phyloP scores from a whole-genome alignment of 2,113 vertebrate species.

The Semnornis frantzii region DNA sequence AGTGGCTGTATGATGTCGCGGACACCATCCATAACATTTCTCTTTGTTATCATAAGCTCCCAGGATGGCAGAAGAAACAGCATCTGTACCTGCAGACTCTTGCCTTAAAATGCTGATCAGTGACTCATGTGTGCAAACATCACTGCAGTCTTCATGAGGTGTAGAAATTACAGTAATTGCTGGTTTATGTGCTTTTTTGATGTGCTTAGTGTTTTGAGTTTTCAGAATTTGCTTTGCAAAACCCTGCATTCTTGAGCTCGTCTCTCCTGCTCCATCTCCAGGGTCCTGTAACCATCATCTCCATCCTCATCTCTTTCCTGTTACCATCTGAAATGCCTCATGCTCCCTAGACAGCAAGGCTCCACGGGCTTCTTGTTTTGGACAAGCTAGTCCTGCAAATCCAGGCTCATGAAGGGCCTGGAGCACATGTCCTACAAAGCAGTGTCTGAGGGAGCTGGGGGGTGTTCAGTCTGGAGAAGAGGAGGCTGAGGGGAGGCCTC shows the following conservation, averaged over 20 bases:
- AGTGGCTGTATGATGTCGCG: neutral
- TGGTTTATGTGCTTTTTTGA: neutral
- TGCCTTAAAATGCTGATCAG: neutral
- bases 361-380: neutral
- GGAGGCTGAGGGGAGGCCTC: too few relatives aligned
- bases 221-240: neutral
- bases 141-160: neutral
- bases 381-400: neutral
- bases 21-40: neutral
- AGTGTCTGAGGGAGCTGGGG: too few relatives aligned
- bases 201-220: neutral
- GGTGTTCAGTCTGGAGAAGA: too few relatives aligned
- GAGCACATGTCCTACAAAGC: too few relatives aligned
- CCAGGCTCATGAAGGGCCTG: too few relatives aligned
- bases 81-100: fast-evolving
- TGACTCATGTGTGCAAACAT: neutral
- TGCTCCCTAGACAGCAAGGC: neutral
- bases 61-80: neutral
- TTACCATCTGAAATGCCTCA: neutral
- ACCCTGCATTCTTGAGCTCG: neutral
- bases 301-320: neutral
- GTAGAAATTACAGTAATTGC: neutral
- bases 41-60: fast-evolving
- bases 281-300: neutral
- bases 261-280: neutral